A percentile compares a stretch with the other conserved stretches of the same genome.
phyloP scores from a whole-genome alignment of 2,888 invertebrate genomes.

The Hirtodrosophila duncani region DNA sequence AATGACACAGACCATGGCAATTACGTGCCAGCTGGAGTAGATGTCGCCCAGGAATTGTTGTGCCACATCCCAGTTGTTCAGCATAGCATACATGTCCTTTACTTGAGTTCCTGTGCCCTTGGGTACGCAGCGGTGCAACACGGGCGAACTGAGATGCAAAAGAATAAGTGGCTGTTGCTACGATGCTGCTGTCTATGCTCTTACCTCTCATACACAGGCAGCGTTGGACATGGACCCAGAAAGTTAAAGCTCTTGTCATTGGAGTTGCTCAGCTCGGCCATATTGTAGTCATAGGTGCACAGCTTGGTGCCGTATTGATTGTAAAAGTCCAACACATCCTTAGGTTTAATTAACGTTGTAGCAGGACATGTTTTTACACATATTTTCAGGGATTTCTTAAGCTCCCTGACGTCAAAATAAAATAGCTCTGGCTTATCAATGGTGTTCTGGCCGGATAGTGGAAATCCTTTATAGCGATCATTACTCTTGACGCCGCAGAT shows the following conservation, averaged over 20 bases:
- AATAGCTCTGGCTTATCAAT: conserved; percentile 88
- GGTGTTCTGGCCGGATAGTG: conserved; percentile 89
- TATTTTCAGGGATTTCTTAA: conserved; percentile 88
- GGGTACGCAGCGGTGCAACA: conserved; percentile 93
- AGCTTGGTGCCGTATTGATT: conserved; percentile 85
- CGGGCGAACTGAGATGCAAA: conserved; percentile 81
- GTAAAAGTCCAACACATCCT: conserved; percentile 87
- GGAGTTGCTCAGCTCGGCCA: conserved; percentile 79
- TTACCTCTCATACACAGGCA: conserved; percentile 87
- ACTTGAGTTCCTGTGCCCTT: conserved; percentile 83
- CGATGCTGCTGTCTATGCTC: neutral
- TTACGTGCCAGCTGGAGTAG: conserved; percentile 91
- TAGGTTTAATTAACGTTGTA: conserved; percentile 81
- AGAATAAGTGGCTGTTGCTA: neutral
- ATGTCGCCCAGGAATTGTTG: conserved; percentile 93
- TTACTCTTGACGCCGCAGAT: conserved; percentile 92
- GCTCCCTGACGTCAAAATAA: conserved; percentile 88
- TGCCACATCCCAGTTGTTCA: conserved; percentile 92
- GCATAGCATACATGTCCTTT: conserved; percentile 86
- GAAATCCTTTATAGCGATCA: conserved; percentile 85
- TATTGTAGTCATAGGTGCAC: conserved; percentile 86
- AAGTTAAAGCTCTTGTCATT: conserved; percentile 78
- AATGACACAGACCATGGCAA: conserved; percentile 87
- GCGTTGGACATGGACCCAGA: conserved; percentile 87
- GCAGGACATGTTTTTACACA: conserved; percentile 94